Evolutionary conservation across 2,797 vertebrate genomes (phyloP).

Genomic region (Pitangus sulphuratus): DNA sequence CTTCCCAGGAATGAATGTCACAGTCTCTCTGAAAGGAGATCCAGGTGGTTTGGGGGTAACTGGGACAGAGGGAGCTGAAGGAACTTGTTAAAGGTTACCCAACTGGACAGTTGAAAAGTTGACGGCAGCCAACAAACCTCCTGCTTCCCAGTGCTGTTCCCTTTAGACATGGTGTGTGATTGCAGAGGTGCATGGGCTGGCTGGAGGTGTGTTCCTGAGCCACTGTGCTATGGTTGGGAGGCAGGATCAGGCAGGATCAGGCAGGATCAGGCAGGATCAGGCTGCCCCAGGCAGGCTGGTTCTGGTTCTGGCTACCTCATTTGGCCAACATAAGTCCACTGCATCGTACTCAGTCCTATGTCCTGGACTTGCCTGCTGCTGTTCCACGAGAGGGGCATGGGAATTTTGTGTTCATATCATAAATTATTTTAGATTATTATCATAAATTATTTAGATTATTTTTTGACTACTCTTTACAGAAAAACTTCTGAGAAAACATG

Average conservation of each 20-base stretch:
- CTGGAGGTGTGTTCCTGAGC: background rate
- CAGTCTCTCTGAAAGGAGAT: background rate
- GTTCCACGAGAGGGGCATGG: background rate
- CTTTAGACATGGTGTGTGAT: fast-evolving
- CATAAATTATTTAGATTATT: background rate
- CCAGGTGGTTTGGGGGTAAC: background rate
- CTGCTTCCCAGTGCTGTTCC: background rate
- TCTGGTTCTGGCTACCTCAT: fast-evolving
- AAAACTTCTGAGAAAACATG: background rate
- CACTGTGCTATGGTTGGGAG: background rate
- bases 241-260: background rate
- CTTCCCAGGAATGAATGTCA: background rate
- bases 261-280: background rate
- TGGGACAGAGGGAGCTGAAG: background rate
- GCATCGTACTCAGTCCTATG: fast-evolving
- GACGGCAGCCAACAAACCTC: background rate
- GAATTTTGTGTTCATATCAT: background rate
- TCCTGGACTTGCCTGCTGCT: background rate
- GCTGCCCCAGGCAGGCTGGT: background rate
- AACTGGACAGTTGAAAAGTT: background rate
- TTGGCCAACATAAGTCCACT: background rate
- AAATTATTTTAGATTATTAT: background rate
- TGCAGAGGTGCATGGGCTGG: background rate
- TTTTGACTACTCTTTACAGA: background rate
- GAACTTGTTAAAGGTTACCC: background rate